Conservation (phyloP, 1,140 invertebrate genomes). For the Drusus annulatus region DNA sequence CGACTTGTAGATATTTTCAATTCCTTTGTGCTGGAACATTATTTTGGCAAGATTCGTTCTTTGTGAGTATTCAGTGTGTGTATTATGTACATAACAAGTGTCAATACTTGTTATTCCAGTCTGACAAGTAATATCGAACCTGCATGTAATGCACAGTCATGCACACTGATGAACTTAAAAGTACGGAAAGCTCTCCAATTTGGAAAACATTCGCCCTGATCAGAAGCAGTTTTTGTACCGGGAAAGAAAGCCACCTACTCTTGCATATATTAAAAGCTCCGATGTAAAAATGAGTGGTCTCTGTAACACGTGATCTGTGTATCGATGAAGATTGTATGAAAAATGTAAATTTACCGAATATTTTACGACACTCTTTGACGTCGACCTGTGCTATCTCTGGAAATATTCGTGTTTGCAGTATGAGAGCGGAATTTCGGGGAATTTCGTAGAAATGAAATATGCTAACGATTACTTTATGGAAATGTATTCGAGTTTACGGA, state of each 20-base stretch:
- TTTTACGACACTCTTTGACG: conserved; percentile 4
- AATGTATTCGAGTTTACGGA: neutral
- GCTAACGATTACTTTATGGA: conserved; percentile 28
- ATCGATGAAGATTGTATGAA: conserved; percentile 35
- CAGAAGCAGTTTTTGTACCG: neutral
- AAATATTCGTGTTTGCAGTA: conserved; percentile 32
- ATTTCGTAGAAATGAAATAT: conserved; percentile 29
- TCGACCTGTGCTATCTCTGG: neutral
- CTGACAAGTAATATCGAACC: too few species aligned
- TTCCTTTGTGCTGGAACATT: too few species aligned
- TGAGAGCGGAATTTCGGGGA: neutral
- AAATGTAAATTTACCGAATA: conserved; percentile 32
- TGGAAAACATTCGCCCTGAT: conserved; percentile 4
- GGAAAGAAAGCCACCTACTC: neutral
- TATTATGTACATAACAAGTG: too few species aligned
- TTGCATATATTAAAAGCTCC: conserved; percentile 29
- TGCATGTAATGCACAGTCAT: too few species aligned
- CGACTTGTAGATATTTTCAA: too few species aligned
- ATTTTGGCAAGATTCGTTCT: too few species aligned
- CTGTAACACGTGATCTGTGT: conserved; percentile 35
- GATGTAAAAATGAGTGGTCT: conserved; percentile 28
- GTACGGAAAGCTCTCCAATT: neutral
- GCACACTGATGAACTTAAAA: too few species aligned
- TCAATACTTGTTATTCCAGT: too few species aligned
- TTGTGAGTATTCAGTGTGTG: too few species aligned